Percentiles rank a stretch among this genome's conserved stretches.
Conservation (phyloP, 1,140 invertebrate species). For the Papilio machaon region DNA sequence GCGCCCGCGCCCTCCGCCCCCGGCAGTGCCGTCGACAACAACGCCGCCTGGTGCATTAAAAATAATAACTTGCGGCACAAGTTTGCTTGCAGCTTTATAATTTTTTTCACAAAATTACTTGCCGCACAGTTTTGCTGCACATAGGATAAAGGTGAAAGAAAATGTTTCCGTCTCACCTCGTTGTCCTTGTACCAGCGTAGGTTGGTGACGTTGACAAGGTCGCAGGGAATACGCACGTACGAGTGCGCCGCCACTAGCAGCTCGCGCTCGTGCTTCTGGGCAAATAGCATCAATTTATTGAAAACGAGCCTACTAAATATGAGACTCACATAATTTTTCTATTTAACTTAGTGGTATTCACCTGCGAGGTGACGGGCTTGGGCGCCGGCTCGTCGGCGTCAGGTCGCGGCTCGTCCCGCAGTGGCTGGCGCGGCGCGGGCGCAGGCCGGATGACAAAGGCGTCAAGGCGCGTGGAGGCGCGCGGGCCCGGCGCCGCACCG, state of each 20-base stretch:
- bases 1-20: constrained; percentile 55
- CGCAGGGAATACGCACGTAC: constrained; percentile 65
- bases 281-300: not conserved
- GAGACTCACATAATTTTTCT: too few relatives aligned
- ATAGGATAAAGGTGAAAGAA: too few relatives aligned
- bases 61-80: too few relatives aligned
- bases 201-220: constrained; percentile 67
- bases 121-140: too few relatives aligned
- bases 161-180: constrained; percentile 50
- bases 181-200: constrained; percentile 75
- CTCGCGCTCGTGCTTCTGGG: constrained; percentile 60
- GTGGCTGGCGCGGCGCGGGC: constrained; percentile 41
- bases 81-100: too few relatives aligned
- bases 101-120: too few relatives aligned
- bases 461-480: constrained; percentile 66
- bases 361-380: constrained; percentile 15
- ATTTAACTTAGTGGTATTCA: not conserved
- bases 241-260: constrained; percentile 69
- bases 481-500: constrained; percentile 68
- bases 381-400: constrained; percentile 43
- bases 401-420: constrained; percentile 58
- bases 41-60: not conserved
- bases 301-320: too few relatives aligned
- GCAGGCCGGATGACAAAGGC: constrained; percentile 72
- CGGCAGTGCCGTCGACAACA: constrained; percentile 35